Conservation (phyloP, 2,113 vertebrate species). For the Okapia johnstoni region DNA sequence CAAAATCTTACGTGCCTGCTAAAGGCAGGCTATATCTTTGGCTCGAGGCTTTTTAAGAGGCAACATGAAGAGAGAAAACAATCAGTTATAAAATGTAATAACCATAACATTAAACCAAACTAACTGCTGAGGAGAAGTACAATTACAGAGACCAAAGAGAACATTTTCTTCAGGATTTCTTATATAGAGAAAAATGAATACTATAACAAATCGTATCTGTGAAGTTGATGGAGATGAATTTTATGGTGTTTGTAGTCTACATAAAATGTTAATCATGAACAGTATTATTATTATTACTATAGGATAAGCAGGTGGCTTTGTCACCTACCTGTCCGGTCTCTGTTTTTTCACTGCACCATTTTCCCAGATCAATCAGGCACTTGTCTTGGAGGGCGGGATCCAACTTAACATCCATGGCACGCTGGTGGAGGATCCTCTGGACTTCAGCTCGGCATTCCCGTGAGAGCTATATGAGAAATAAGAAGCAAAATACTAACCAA, state of each 20-base stretch:
- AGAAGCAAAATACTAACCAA: background rate
- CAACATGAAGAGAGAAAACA: slow-evolving; percentile 10
- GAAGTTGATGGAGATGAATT: background rate
- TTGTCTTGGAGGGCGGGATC: slow-evolving; percentile 94
- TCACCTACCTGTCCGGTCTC: slow-evolving; percentile 89
- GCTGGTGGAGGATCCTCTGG: slow-evolving; percentile 95
- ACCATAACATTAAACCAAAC: slow-evolving; percentile 5
- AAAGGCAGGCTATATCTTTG: background rate
- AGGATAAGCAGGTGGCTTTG: background rate
- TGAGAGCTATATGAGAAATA: slow-evolving; percentile 83
- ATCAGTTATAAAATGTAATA: background rate
- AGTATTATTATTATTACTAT: background rate
- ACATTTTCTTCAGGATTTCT: background rate
- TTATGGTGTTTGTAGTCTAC: background rate
- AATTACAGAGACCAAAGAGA: background rate
- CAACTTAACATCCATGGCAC: slow-evolving; percentile 96
- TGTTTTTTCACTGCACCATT: slow-evolving; percentile 98
- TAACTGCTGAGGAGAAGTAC: background rate
- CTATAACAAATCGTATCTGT: background rate
- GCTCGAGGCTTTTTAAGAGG: background rate
- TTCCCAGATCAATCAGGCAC: slow-evolving; percentile 95
- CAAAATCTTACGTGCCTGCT: background rate
- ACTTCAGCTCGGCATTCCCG: slow-evolving; percentile 96
- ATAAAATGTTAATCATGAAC: background rate
- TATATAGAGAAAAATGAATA: background rate